phyloP scores from a whole-genome alignment of 2,113 vertebrate genomes.

The Phoxinus phoxinus region DNA sequence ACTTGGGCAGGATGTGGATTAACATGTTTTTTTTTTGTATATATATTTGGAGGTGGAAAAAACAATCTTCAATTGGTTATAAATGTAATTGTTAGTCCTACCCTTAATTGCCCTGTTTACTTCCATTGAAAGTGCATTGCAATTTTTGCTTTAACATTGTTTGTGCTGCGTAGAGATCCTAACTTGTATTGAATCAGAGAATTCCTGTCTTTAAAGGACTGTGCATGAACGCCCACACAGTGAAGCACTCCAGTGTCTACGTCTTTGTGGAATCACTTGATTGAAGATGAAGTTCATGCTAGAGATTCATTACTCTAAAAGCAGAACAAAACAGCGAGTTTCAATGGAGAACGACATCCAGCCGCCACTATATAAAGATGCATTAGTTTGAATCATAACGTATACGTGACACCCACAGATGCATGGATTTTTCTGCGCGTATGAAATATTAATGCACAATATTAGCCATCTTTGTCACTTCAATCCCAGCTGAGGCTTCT shows the following conservation, averaged over 20 bases:
- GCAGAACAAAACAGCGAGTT: not conserved
- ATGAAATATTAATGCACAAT: slow-evolving; percentile 98
- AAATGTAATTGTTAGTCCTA: not conserved
- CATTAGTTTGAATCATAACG: slow-evolving; percentile 32
- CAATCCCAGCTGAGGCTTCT: slow-evolving; percentile 79
- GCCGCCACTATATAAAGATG: slow-evolving; percentile 16
- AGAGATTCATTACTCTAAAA: slow-evolving; percentile 36
- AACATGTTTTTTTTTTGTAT: not conserved
- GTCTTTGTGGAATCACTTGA: not conserved
- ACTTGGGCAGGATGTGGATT: not conserved
- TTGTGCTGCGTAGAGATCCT: not conserved
- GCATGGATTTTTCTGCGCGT: slow-evolving; percentile 69
- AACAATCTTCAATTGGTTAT: no score
- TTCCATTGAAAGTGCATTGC: not conserved
- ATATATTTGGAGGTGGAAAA: not conserved
- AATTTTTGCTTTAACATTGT: not conserved
- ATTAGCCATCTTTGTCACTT: slow-evolving; percentile 90
- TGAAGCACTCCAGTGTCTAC: no score
- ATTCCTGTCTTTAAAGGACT: no score
- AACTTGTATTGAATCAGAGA: no score
- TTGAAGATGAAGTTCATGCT: not conserved
- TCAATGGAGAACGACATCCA: not conserved
- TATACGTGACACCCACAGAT: slow-evolving; percentile 22
- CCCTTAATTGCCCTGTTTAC: not conserved
- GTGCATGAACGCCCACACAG: no score